Evolutionary conservation across 2,888 invertebrate genomes (phyloP), one percentile per base, ranked within the genome.

Genomic region (Epinotia brunnichana): DNA sequence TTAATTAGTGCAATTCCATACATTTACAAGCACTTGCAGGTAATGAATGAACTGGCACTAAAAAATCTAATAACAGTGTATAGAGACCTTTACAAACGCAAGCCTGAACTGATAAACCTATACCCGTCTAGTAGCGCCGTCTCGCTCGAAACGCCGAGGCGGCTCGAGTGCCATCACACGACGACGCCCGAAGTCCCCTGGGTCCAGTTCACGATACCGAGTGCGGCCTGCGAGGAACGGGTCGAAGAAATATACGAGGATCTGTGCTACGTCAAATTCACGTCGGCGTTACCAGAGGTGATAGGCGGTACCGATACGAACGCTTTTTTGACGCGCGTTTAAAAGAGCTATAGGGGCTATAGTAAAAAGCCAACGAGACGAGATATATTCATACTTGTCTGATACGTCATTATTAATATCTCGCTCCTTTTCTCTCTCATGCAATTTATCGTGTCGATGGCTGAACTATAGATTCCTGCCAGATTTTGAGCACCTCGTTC

Each of bases 241-340:
- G 97, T 97, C 81, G 96, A 97, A 88, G 96, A 97, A 91, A 96
- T 97, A 83, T 97, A 97, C 89, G 97, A 97, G 91, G 97, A 97
- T 90, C 95, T 97, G 80, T 97, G 97, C 94, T 97, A 97, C 90
- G 96, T 97, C 85, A 97, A 96, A 85, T 96, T 97, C 90, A 94
- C 96, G 78, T 95, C 95, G 80, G 90, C 94, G 78, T 91, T 94
- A 86, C 95, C 95, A 78, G 96, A 96, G 96, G 96, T 96, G 89
- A 76, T 61, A n/a, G n/a, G 13, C 57, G n/a, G 4, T 48, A 48
- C 2, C 5, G n/a, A 48, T 48, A 48, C 48, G 48, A 48, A n/a
- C 48, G 48, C 48, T 48, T 48, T 48, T 48, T n/a, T 7, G n/a
- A 48, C 15, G 44, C 48, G n/a, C n/a, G 48, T n/a, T 48, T 35